Evolutionary conservation across 2,113 vertebrate genomes (phyloP), one percentile per base, ranked within the genome.

Genomic region (Ovis canadensis): DNA sequence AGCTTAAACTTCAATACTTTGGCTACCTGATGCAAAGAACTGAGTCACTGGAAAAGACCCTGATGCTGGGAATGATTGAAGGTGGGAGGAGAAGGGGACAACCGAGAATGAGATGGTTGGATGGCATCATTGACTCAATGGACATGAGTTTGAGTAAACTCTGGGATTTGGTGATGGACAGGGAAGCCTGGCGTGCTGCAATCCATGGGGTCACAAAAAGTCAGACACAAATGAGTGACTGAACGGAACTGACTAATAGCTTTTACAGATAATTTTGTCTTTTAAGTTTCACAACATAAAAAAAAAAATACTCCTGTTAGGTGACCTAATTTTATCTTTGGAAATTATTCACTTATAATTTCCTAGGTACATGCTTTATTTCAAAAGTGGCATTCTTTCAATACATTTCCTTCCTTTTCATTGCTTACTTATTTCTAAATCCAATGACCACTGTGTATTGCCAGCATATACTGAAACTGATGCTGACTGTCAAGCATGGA

Each of bases 311-410:
- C 11, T 78, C 14, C 59, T 81, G 14, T 92, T 94, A 16, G 64
- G 6, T 95, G 62, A 90, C 10, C 45, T 36, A 87, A 64, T 86
- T 96, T 95, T 60, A 80, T 52, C 64, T 94, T 62, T 71, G 36
- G 21, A 94, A 97, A 89, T 82, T 36, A 4, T 85, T 93, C 96
- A 21, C 21, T 78, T 82, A 29, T 96, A 27, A 59, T 36, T 94
- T 78, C 64, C 25, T 45, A 88, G 57, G 59, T 57, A 25, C 7
- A 33, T 33, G 6, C 16, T 88, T 85, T 71, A 84, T 95, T 96
- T 84, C 13, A 84, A 74, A 96, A 91, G 45, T 50, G 74, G 29
- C 5, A 62, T 60, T 48, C 27, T 95, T 93, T 57, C 55, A 87
- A n/a, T 21, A 62, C 10, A 25, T 91, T 40, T 2, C 54, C 8